Conservation (phyloP, 2,888 invertebrate genomes). For the Drosophila mayaguana region DNA sequence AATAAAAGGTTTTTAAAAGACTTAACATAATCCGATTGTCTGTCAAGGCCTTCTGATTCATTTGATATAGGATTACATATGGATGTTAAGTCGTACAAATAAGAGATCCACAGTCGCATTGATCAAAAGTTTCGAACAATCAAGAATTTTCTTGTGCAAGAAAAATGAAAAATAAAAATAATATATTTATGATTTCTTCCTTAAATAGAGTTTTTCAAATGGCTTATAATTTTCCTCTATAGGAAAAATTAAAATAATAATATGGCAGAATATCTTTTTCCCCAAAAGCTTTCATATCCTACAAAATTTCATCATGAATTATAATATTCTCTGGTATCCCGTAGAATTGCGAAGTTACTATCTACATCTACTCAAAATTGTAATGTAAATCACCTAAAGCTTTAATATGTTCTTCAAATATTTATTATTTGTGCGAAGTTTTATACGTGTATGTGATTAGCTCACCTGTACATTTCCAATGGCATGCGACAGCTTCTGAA, state of each 20-base stretch:
- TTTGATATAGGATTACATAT: not conserved
- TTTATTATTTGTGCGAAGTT: not conserved
- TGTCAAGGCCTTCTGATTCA: conserved; percentile 2
- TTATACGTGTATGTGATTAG: conserved; percentile 46
- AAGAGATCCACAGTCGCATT: not conserved
- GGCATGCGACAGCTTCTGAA: conserved; percentile 93
- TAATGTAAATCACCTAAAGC: not conserved
- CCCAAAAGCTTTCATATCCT: no score
- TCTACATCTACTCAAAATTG: no score
- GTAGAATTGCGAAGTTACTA: no score
- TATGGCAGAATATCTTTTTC: no score
- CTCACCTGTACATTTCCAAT: conserved; percentile 90
- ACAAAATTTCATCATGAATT: no score
- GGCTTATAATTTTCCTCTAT: no score
- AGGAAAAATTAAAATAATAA: no score
- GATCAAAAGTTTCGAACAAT: no score
- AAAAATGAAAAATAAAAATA: not conserved
- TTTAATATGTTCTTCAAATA: not conserved
- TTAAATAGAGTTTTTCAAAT: not conserved
- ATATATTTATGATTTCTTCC: not conserved
- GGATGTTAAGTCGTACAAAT: not conserved
- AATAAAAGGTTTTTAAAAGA: conserved; percentile 6
- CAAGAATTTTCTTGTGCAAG: not conserved
- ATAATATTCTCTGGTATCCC: no score
- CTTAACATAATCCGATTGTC: conserved; percentile 7